Evolutionary conservation across 2,888 invertebrate species (phyloP), one percentile per base, ranked within the genome.

Genomic region (Melanostoma scalare): DNA sequence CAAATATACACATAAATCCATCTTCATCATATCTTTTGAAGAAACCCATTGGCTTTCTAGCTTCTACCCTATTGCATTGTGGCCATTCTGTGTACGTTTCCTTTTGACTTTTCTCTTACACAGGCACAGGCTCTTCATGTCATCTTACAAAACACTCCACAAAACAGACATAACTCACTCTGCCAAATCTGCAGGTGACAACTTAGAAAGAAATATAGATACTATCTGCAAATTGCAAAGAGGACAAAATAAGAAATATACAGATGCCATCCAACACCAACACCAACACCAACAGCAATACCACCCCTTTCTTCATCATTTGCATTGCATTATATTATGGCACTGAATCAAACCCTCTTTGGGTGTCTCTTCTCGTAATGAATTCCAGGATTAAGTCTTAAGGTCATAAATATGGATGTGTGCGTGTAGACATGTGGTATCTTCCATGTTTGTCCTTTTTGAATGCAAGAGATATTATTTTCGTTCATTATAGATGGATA

Each of bases 381-480:
- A 75, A 84, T 79, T 79, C 79, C 31, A 38, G 75, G 79, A 67
- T 79, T 79, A 75, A 79, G 71, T 78, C 69, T 78, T 84, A 84
- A 79, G 74, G 78, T 84, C 84, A 84, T 84, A 84, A 84, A 84
- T 84, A 79, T 71, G 84, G 74, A 79, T 79, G 78, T 79, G 48
- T 75, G 48, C 44, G 44, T 55, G 60, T 42, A 69, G 79, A 75
- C 69, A 84, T 60, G 71, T 81, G 52, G 30, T 46, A 40, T 63
- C 63, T 79, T 79, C 20, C n/a, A 38, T 48, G 53, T 79, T 61
- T 60, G 69, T 76, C 50, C 68, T 42, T 61, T 67, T 79, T 68
- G 10, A 42, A 55, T 3, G n/a, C 77, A 40, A n/a, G 42, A 35
- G 38, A 50, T 58, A 38, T 50, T 38, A 3, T 55, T 46, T 46